Conservation (phyloP, 2,113 vertebrate genomes). For the Corynorhinus townsendii region DNA sequence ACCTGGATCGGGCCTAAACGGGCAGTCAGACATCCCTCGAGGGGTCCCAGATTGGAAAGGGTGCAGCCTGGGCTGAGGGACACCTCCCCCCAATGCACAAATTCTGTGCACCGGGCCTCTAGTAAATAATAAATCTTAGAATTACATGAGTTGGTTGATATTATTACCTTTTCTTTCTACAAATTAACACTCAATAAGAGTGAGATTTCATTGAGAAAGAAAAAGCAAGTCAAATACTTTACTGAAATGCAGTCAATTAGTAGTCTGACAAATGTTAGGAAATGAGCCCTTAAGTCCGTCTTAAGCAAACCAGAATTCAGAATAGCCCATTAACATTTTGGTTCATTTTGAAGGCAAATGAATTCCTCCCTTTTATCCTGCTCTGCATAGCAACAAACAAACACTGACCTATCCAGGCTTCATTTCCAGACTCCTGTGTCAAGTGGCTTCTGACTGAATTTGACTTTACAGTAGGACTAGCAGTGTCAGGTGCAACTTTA, state of each 20-base stretch:
- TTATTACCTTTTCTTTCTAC: not conserved
- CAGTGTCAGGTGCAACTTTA: not conserved
- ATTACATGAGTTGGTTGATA: not conserved
- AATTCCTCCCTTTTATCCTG: not conserved
- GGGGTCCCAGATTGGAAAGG: too few species aligned
- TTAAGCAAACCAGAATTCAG: not conserved
- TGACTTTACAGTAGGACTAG: not conserved
- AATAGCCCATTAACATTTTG: not conserved
- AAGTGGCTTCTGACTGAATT: not conserved
- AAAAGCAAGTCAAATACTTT: not conserved
- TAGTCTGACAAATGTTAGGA: not conserved
- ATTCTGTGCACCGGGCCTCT: too few species aligned
- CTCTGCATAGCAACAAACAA: not conserved
- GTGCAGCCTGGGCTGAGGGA: too few species aligned
- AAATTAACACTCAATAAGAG: not conserved
- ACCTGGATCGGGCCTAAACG: too few species aligned
- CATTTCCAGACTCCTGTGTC: not conserved
- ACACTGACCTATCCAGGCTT: not conserved
- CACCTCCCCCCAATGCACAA: too few species aligned
- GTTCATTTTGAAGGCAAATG: not conserved
- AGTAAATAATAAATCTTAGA: slow-evolving; percentile 27
- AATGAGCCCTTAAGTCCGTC: not conserved
- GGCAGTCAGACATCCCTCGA: too few species aligned
- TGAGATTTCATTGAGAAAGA: not conserved
- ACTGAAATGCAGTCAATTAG: not conserved